Conservation (phyloP, 2,888 invertebrate species). For the Ecliptopera silaceata region DNA sequence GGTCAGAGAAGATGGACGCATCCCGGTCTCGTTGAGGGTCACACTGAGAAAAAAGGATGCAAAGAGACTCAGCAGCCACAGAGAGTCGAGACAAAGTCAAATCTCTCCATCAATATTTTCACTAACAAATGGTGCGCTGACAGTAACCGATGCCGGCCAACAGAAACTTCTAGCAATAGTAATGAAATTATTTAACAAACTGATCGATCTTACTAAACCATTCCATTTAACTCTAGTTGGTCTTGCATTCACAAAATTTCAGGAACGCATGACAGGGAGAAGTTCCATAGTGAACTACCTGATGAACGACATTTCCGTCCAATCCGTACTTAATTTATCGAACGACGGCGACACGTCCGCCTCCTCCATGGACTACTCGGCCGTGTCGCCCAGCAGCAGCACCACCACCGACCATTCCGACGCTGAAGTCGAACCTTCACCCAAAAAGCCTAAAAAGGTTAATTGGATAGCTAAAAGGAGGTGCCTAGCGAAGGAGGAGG, state of each 20-base stretch:
- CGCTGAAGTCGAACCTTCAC: constrained; percentile 88
- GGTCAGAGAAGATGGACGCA: constrained; percentile 90
- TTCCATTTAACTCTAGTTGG: constrained; percentile 92
- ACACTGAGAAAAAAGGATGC: constrained; percentile 89
- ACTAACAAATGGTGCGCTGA: constrained; percentile 72
- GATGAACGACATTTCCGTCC: constrained; percentile 90
- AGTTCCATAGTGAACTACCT: constrained; percentile 89
- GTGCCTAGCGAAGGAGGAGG: constrained; percentile 76
- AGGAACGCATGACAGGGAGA: constrained; percentile 86
- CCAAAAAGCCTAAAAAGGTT: constrained; percentile 86
- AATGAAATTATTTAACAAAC: constrained; percentile 89
- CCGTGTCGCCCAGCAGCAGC: constrained; percentile 75
- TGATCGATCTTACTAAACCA: constrained; percentile 87
- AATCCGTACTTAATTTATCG: constrained; percentile 87
- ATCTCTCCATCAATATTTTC: constrained; percentile 86
- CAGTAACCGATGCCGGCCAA: constrained; percentile 80
- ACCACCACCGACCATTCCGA: constrained; percentile 85
- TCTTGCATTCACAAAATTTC: constrained; percentile 92
- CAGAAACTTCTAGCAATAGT: constrained; percentile 87
- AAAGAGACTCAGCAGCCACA: constrained; percentile 85
- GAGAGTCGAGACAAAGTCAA: constrained; percentile 90
- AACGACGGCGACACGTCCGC: constrained; percentile 79
- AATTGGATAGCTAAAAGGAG: constrained; percentile 78
- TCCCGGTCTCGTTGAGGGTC: constrained; percentile 89
- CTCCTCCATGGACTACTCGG: constrained; percentile 76